Conservation (phyloP, 64 coral and sea anemone genomes). For the Platygyra sinensis region DNA sequence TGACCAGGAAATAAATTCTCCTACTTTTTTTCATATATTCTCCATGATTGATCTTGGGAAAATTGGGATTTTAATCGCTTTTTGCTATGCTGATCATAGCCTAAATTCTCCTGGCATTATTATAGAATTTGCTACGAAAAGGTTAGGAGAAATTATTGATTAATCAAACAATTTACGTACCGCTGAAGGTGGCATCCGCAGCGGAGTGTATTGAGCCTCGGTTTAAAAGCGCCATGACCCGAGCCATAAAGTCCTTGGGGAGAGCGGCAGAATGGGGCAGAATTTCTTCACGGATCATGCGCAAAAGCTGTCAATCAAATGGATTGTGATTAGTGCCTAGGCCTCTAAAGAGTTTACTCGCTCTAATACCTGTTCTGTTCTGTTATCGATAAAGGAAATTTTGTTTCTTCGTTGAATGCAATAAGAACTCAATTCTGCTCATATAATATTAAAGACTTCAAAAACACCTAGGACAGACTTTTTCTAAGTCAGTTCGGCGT, state of each 20-base stretch:
- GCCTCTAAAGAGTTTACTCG: background rate
- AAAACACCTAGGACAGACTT: no score
- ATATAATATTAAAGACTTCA: no score
- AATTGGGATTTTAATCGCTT: background rate
- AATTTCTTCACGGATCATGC: constrained; percentile 92
- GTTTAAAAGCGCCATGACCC: constrained; percentile 94
- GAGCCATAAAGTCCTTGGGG: constrained; percentile 93
- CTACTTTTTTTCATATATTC: background rate
- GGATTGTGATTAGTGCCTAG: background rate
- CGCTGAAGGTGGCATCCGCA: constrained; percentile 92
- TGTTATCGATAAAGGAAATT: no score
- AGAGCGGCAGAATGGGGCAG: constrained; percentile 85
- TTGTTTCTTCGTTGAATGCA: no score
- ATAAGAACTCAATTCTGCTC: no score
- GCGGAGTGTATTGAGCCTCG: constrained; percentile 96
- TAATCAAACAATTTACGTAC: constrained; percentile 45
- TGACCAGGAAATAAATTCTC: background rate
- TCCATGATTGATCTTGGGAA: background rate
- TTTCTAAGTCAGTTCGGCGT: no score
- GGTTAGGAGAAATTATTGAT: background rate
- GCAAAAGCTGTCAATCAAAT: constrained; percentile 65
- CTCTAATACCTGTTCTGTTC: no score
- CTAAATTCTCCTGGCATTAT: background rate
- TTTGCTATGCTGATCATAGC: no score
- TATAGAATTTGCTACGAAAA: background rate